Conservation (phyloP, 2,113 vertebrate species). For the Amphilophus citrinellus region DNA sequence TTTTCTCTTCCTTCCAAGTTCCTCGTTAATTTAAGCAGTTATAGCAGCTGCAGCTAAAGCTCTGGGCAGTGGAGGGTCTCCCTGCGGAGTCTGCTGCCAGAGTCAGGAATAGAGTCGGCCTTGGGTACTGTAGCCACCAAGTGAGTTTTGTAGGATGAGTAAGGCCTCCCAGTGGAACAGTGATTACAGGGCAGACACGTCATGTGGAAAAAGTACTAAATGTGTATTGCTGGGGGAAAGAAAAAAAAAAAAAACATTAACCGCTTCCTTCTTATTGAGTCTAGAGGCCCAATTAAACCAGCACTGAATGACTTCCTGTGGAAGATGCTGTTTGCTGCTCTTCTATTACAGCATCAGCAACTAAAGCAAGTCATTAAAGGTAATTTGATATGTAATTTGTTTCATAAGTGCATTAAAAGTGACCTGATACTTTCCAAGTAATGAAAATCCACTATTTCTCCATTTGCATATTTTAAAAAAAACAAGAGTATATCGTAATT, state of each 20-base stretch:
- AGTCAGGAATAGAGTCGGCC: constrained; percentile 65
- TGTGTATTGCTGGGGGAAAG: not conserved
- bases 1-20: constrained; percentile 47
- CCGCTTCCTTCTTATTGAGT: constrained; percentile 22
- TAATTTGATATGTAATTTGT: not conserved
- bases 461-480: not conserved
- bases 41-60: constrained; percentile 56
- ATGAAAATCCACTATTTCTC: not conserved
- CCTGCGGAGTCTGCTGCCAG: constrained; percentile 41
- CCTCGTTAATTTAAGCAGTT: constrained; percentile 53
- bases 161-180: constrained; percentile 49
- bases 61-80: constrained; percentile 46
- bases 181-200: constrained; percentile 30
- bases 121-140: constrained; percentile 44
- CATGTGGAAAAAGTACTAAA: constrained; percentile 17
- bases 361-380: constrained; percentile 5
- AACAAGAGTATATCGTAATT: not conserved
- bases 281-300: constrained; percentile 17
- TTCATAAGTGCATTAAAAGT: not conserved
- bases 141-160: constrained; percentile 42
- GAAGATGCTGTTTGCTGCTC: not conserved
- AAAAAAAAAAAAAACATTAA: constrained; percentile 23
- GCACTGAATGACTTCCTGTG: constrained; percentile 11
- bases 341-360: not conserved
- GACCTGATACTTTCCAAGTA: not conserved